These are phyloP conservation scores for Spea bombifrons DNA, from an alignment of 2,113 vertebrate genomes.

Conservation along the genomic window DNA sequence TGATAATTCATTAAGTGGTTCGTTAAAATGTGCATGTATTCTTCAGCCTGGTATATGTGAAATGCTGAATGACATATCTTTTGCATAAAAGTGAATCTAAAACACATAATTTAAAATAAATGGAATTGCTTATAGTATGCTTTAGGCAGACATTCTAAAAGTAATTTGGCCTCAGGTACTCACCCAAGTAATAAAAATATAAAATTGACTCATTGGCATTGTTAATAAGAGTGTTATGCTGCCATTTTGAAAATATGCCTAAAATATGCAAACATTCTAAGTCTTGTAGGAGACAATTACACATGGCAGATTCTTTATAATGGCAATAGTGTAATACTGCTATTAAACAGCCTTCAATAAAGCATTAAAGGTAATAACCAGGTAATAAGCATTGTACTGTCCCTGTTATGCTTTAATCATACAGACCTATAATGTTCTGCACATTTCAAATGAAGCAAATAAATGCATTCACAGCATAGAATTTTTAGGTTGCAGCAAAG, in stretches of 20 bases:
- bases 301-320: constrained; percentile 31
- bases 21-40: no score
- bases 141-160: constrained; percentile 16
- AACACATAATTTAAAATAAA: not conserved
- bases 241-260: constrained; percentile 11
- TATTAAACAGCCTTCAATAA: constrained; percentile 22
- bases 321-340: constrained; percentile 1
- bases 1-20: no score
- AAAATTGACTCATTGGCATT: constrained; percentile 13
- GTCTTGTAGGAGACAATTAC: constrained; percentile 13
- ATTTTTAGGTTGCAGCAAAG: constrained; percentile 45
- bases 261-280: constrained; percentile 11
- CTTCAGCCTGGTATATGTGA: no score
- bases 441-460: constrained; percentile 42
- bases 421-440: constrained; percentile 5
- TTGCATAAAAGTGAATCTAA: no score
- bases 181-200: not conserved
- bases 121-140: not conserved
- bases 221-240: constrained; percentile 18
- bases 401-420: constrained; percentile 19
- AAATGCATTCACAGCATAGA: constrained; percentile 42
- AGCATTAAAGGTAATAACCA: constrained; percentile 31
- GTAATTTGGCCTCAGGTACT: constrained; percentile 18
- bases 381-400: constrained; percentile 17
- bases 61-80: no score